phyloP scores from a whole-genome alignment of 2,888 invertebrate genomes.

The Plutella xylostella region DNA sequence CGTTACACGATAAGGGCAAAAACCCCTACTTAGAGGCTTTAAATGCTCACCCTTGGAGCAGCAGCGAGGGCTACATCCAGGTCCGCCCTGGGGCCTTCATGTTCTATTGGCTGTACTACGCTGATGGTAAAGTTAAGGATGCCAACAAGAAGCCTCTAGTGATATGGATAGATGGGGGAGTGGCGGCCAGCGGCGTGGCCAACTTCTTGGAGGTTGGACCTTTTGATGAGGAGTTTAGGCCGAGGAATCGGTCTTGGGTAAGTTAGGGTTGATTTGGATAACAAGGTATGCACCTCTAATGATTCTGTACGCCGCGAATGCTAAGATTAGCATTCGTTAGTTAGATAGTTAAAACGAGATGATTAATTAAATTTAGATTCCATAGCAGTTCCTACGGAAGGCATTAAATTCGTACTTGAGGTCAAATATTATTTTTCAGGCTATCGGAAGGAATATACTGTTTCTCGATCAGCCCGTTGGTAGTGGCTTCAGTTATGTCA shows the following conservation, averaged over 20 bases:
- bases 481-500: slow-evolving; percentile 85
- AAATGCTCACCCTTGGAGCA: slow-evolving; percentile 30
- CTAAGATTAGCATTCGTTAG: no score
- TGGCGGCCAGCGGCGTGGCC: slow-evolving; percentile 85
- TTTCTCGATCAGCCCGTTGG: slow-evolving; percentile 94
- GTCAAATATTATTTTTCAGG: no score
- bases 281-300: no score
- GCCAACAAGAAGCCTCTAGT: slow-evolving; percentile 75
- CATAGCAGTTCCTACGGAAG: no score
- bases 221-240: slow-evolving; percentile 71
- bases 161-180: slow-evolving; percentile 91
- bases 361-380: no score
- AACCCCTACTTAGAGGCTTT: slow-evolving; percentile 42
- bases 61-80: slow-evolving; percentile 78
- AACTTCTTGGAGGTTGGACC: slow-evolving; percentile 91
- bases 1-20: no score
- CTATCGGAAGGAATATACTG: slow-evolving; percentile 80
- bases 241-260: slow-evolving; percentile 83
- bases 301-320: neutral
- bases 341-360: no score
- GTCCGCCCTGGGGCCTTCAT: slow-evolving; percentile 81
- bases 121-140: slow-evolving; percentile 70
- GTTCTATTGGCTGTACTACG: slow-evolving; percentile 92
- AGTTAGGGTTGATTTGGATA: slow-evolving; percentile 17
- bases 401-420: no score